Base-by-base conservation (phyloP, 37 sponge, comb jelly and placozoan genomes). In the Amphimedon queenslandica region DNA sequence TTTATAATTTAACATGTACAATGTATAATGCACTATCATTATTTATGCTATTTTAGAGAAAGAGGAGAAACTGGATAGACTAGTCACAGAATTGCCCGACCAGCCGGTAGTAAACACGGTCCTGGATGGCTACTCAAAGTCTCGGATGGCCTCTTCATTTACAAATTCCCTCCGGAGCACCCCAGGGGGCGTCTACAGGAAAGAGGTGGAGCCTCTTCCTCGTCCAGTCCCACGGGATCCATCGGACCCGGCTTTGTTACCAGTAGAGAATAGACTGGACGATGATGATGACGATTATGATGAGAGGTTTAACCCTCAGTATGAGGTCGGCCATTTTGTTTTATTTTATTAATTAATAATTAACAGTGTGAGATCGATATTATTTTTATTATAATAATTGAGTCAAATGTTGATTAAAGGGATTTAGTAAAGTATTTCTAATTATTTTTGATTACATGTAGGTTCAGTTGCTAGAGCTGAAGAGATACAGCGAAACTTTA, bases 391-490 rank as follows among this genome's bases (percentile, higher is more conserved):
- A 31, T 4, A 21, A 31, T n/a, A n/a, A n/a, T n/a, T n/a, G n/a
- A n/a, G n/a, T n/a, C n/a, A n/a, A n/a, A n/a, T n/a, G n/a, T n/a
- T n/a, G n/a, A n/a, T n/a, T n/a, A n/a, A n/a, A n/a, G n/a, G n/a
- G n/a, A n/a, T n/a, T n/a, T n/a, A n/a, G n/a, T n/a, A n/a, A n/a
- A n/a, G n/a, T n/a, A n/a, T n/a, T n/a, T n/a, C n/a, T n/a, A n/a
- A n/a, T n/a, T n/a, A n/a, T n/a, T n/a, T n/a, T n/a, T n/a, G n/a
- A n/a, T n/a, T n/a, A n/a, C n/a, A n/a, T n/a, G n/a, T n/a, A n/a
- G n/a, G n/a, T n/a, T n/a, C n/a, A 84, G 85, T 4, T 84, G 58
- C 29, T 42, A 31, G 27, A 53, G 8, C 37, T 77, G 68, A 64
- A 66, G n/a, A 32, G 64, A 21, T 69, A 84, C 29, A 64, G 73